Evolutionary conservation across 2,888 invertebrate genomes (phyloP).

Genomic region (Drosophila sordidapex): DNA sequence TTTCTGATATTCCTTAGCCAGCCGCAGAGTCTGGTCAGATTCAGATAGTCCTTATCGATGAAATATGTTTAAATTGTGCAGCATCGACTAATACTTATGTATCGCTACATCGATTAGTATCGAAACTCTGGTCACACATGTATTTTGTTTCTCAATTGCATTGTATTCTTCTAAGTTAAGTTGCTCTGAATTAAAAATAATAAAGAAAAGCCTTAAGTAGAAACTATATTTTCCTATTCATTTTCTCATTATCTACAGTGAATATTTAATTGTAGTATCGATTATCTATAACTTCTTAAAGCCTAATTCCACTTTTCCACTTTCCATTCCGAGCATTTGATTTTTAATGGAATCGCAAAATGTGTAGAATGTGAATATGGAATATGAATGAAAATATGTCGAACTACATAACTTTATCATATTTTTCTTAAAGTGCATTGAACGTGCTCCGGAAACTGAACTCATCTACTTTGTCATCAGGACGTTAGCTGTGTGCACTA

Average conservation of each 20-base stretch:
- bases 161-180: too few species aligned
- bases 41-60: not conserved
- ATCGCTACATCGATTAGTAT: too few species aligned
- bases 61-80: too few species aligned
- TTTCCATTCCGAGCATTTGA: not conserved
- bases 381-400: not conserved
- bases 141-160: too few species aligned
- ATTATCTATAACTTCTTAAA: not conserved
- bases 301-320: not conserved
- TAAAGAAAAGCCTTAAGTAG: too few species aligned
- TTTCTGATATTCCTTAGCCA: not conserved
- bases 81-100: too few species aligned
- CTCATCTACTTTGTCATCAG: constrained; percentile 62
- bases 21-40: not conserved
- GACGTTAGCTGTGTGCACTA: constrained; percentile 44
- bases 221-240: too few species aligned
- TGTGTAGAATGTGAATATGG: not conserved
- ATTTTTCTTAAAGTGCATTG: constrained; percentile 47
- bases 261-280: not conserved
- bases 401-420: not conserved
- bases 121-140: too few species aligned
- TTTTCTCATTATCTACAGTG: too few species aligned
- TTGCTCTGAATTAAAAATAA: too few species aligned
- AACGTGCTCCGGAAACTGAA: constrained; percentile 52
- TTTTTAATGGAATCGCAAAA: not conserved